Conservation (phyloP, 30 jellyfish, hydroid and myxozoan genomes). For the Aurelia aurita complex sp. Pacific region DNA sequence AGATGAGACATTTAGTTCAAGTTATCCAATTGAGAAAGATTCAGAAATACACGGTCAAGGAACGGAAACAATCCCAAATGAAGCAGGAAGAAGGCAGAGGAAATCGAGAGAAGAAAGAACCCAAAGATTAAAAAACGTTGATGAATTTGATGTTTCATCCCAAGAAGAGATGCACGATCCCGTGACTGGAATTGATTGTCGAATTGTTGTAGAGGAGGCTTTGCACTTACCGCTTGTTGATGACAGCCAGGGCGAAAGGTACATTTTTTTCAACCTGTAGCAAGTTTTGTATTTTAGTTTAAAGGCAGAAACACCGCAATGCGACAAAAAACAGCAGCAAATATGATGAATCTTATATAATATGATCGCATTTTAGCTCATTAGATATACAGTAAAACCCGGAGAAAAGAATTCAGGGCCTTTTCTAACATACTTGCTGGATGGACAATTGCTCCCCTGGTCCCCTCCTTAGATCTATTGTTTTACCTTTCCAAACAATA, state of each 20-base stretch:
- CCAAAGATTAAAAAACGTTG: not conserved
- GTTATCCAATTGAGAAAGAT: slow-evolving; percentile 16
- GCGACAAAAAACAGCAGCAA: too few relatives aligned
- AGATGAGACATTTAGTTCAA: slow-evolving; percentile 2
- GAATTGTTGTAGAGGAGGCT: slow-evolving; percentile 77
- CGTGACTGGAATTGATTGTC: slow-evolving; percentile 24
- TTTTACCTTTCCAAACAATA: too few relatives aligned
- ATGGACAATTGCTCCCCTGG: too few relatives aligned
- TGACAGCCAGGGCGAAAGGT: slow-evolving; percentile 28
- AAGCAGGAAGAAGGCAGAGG: not conserved
- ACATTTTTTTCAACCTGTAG: not conserved
- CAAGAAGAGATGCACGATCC: not conserved
- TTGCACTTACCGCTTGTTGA: slow-evolving; percentile 59
- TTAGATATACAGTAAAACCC: too few relatives aligned
- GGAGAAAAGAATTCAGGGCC: too few relatives aligned
- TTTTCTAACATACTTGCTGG: too few relatives aligned
- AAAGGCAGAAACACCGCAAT: too few relatives aligned
- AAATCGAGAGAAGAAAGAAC: not conserved
- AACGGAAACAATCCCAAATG: not conserved
- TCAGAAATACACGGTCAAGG: not conserved
- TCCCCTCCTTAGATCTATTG: too few relatives aligned
- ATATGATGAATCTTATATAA: too few relatives aligned
- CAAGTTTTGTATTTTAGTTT: too few relatives aligned
- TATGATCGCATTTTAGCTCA: too few relatives aligned
- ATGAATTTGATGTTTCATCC: not conserved